phyloP scores from a whole-genome alignment of 2,113 vertebrate species.

The Osmerus mordax region DNA sequence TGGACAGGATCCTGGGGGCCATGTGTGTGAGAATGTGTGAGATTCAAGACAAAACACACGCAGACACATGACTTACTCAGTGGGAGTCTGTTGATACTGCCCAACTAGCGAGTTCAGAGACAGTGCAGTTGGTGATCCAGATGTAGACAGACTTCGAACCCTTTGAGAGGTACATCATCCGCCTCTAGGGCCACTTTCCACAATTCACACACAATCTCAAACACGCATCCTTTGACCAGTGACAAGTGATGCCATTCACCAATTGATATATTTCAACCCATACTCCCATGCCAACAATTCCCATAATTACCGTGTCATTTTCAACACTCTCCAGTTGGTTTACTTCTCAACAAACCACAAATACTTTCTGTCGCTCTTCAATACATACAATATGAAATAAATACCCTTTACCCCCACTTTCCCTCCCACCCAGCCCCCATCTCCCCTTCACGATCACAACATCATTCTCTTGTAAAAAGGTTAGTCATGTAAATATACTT shows the following conservation, averaged over 20 bases:
- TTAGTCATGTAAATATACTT: slow-evolving; percentile 56
- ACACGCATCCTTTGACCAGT: slow-evolving; percentile 30
- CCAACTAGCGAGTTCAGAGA: neutral
- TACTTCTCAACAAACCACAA: slow-evolving; percentile 25
- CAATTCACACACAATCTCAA: slow-evolving; percentile 31
- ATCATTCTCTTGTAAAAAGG: slow-evolving; percentile 54
- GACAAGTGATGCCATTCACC: slow-evolving; percentile 29
- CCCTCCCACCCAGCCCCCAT: neutral
- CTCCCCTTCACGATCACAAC: slow-evolving; percentile 52
- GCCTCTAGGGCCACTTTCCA: slow-evolving; percentile 21
- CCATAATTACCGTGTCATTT: slow-evolving; percentile 17
- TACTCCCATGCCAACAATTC: neutral
- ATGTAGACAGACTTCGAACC: too few relatives aligned
- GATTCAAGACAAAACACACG: slow-evolving; percentile 32
- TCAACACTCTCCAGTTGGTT: slow-evolving; percentile 36
- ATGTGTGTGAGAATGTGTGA: slow-evolving; percentile 20
- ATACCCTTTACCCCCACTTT: slow-evolving; percentile 21
- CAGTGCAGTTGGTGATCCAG: too few relatives aligned
- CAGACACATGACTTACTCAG: neutral
- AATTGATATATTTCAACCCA: slow-evolving; percentile 3
- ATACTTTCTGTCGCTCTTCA: neutral
- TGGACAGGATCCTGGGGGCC: slow-evolving; percentile 43
- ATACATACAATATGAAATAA: slow-evolving; percentile 15
- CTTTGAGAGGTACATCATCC: slow-evolving; percentile 15
- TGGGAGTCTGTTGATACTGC: neutral